phyloP scores from a whole-genome alignment of 2,888 invertebrate genomes.

The Tachina fera region DNA sequence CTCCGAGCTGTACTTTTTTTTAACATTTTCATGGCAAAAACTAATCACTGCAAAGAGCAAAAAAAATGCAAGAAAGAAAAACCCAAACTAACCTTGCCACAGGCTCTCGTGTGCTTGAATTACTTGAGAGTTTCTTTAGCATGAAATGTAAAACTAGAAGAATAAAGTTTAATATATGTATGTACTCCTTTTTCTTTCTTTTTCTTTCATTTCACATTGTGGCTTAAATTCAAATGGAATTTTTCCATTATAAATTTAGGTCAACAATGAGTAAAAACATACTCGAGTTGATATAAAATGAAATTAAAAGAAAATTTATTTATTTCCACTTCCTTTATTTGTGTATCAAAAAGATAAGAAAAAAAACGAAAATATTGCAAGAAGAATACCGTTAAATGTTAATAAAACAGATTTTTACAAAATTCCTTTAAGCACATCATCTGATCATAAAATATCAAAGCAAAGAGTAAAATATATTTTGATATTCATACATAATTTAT shows the following conservation, averaged over 20 bases:
- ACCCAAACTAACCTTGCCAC: constrained; percentile 53
- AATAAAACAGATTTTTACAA: constrained; percentile 67
- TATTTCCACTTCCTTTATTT: constrained; percentile 50
- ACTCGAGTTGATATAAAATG: constrained; percentile 42
- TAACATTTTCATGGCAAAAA: constrained; percentile 69
- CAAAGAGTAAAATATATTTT: constrained; percentile 20
- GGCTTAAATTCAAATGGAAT: constrained; percentile 73
- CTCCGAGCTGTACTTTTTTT: constrained; percentile 34
- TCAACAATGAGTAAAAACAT: constrained; percentile 74
- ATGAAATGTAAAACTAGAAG: constrained; percentile 26
- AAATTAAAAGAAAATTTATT: constrained; percentile 53
- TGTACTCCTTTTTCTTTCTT: neutral
- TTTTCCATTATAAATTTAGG: constrained; percentile 80
- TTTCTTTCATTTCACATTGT: constrained; percentile 27
- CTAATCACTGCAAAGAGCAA: constrained; percentile 27
- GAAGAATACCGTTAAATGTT: constrained; percentile 55
- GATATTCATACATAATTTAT: constrained; percentile 14
- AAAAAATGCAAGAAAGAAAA: neutral
- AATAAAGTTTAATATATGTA: constrained; percentile 21
- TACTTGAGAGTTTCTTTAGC: constrained; percentile 54
- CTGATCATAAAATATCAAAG: constrained; percentile 27
- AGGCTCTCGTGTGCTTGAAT: constrained; percentile 61
- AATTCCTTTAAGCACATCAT: constrained; percentile 42
- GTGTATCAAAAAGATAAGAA: neutral
- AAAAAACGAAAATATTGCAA: constrained; percentile 1